Conservation (phyloP, 2,888 invertebrate genomes). For the Eutolmus rufibarbis region DNA sequence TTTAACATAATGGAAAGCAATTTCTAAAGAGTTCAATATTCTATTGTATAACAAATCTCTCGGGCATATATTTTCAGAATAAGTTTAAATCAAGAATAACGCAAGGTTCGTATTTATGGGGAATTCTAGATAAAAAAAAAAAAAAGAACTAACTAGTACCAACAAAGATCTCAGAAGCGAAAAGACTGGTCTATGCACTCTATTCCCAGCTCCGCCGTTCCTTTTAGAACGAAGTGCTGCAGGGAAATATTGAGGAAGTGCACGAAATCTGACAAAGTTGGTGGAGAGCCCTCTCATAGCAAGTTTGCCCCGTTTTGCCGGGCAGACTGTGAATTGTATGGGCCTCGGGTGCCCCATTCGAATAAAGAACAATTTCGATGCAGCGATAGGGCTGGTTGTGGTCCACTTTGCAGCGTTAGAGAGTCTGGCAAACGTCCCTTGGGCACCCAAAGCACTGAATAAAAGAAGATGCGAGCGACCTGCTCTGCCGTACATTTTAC, state of each 20-base stretch:
- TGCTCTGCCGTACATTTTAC: neutral
- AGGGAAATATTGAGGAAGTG: neutral
- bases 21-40: too few relatives aligned
- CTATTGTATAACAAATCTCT: neutral
- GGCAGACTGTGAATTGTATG: neutral
- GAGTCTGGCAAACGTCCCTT: constrained; percentile 11
- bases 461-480: neutral
- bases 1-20: too few relatives aligned
- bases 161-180: neutral
- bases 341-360: constrained; percentile 4
- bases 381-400: neutral
- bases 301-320: neutral
- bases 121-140: neutral
- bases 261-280: neutral
- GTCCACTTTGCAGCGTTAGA: constrained; percentile 13
- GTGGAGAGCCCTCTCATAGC: neutral
- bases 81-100: neutral
- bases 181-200: neutral
- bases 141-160: too few relatives aligned
- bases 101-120: too few relatives aligned
- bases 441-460: neutral
- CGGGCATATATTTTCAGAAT: neutral
- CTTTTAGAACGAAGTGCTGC: neutral
- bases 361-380: constrained; percentile 16
- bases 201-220: neutral